Base-by-base conservation (phyloP, 2,113 vertebrate genomes). In the Tragulus kanchil region DNA sequence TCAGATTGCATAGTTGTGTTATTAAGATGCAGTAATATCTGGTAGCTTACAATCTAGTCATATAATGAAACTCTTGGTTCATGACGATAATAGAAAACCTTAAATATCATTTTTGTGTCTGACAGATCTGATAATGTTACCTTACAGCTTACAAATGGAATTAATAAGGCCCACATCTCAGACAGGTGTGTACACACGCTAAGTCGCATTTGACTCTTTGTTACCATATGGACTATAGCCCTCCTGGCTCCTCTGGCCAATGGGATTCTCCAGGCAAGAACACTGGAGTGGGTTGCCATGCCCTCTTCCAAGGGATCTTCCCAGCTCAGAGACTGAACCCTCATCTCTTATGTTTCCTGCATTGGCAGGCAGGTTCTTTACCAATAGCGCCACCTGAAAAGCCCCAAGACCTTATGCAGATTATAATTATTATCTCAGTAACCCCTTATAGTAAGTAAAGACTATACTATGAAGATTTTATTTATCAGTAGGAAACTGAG, bases 111-210 rank as follows among this genome's bases (percentile, higher is more conserved):
- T 23, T 52, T 79, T 15, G 21, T 71, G 8, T 83, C 14, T 95
- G 84, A 83, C 2, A 94, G 45, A 1, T 4, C 45, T 17, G 12
- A 85, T 87, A 10, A 77, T 17, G 3, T 67, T 67, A 78, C 12
- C 52, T 93, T 65, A 89, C 31, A 89, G 77, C 23, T 83, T 88
- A 93, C 67, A 89, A 48, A 19, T 1, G 64, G n/a, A 94, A 87
- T 90, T 69, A 95, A 71, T 81, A 64, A 95, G 6, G 19, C 11
- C 36, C 69, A 8, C 56, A 4, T 96, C 64, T 92, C 48, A 93
- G 56, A 89, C 12, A 73, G 69, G 69, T 45, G 21, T 73, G 21
- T 5, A 73, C 0, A 1, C 45, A 11, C 23, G 69, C 69, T 25
- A 45, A 73, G 69, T 45, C 42, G 45, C 69, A 13, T 73, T 45